Conservation (phyloP, 23 tunicate species). For the Botrylloides violaceus region DNA sequence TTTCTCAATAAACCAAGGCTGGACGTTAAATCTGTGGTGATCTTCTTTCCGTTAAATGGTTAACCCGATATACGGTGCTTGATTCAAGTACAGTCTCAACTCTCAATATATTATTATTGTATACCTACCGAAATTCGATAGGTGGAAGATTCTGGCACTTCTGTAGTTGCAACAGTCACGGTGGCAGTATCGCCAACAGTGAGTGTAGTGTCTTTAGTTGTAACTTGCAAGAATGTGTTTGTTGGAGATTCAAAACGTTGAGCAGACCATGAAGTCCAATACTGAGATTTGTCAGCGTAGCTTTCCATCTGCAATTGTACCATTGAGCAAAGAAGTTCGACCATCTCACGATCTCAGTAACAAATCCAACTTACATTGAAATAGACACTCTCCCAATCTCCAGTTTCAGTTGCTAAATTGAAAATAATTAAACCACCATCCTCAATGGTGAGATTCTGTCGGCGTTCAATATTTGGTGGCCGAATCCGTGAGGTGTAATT, state of each 20-base stretch:
- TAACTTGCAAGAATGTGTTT: constrained; percentile 55
- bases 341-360: not conserved
- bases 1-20: too few species aligned
- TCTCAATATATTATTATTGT: not conserved
- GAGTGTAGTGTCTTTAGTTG: constrained; percentile 31
- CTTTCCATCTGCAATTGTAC: too few species aligned
- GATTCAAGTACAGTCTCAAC: not conserved
- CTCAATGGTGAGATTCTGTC: not conserved
- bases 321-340: too few species aligned
- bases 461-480: too few species aligned
- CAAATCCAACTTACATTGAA: not conserved
- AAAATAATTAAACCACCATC: not conserved
- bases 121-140: constrained; percentile 12
- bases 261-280: constrained; percentile 30
- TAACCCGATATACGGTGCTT: not conserved
- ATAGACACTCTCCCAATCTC: not conserved
- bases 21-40: too few species aligned
- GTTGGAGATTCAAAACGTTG: constrained; percentile 54
- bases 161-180: constrained; percentile 46
- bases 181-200: constrained; percentile 40
- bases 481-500: too few species aligned
- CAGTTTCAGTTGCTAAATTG: not conserved
- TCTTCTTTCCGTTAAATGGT: too few species aligned
- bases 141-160: not conserved
- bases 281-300: not conserved